Base-by-base conservation (phyloP, 2,113 vertebrate species). In the Nibea albiflora region DNA sequence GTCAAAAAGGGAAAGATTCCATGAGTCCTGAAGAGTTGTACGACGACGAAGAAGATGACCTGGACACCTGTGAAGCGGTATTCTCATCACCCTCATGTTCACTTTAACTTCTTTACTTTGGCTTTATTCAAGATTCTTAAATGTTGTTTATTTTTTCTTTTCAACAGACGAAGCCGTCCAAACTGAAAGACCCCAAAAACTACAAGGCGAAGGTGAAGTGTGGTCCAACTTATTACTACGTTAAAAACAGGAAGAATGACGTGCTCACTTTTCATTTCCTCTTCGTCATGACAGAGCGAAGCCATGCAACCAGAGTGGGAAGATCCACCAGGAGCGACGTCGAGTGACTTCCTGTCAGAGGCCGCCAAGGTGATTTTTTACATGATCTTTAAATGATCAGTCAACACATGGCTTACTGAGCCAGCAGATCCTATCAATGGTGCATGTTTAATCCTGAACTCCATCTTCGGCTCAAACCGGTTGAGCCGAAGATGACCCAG, bases 311-410 rank as follows among this genome's bases (percentile, higher is more conserved):
- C 1, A 3, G 70, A 88, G 39, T 68, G 1, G 9, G 70, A 92
- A 0, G 76, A 83, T 47, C 75, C 82, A 9, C 68, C 78, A 12
- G 94, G 90, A 80, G 92, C 88, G 4, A 71, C 90, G 0, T 88
- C 85, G 1, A 53, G 79, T 0, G 78, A 92, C 73, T 92, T 61
- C 73, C 20, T 90, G 62, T 94, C 94, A 19, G 95, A 95, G 67
- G 95, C 94, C 7, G 94, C 95, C 0, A 56, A 76, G 92, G 95
- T 95, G 58, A 39, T 78, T 24, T 24, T 20, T 24, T 4, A 7
- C 22, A 17, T 5, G 10, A 5, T 12, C 1, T 28, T 49, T 47
- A 56, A 26, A 42, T n/a, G 2, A 42, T 24, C 14, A 1, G 7
- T 75, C 11, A 53, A 14, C 35, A 35, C 24, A 2, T 31, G 19